phyloP scores from a whole-genome alignment of 2,113 vertebrate genomes.

The Pantherophis guttatus region DNA sequence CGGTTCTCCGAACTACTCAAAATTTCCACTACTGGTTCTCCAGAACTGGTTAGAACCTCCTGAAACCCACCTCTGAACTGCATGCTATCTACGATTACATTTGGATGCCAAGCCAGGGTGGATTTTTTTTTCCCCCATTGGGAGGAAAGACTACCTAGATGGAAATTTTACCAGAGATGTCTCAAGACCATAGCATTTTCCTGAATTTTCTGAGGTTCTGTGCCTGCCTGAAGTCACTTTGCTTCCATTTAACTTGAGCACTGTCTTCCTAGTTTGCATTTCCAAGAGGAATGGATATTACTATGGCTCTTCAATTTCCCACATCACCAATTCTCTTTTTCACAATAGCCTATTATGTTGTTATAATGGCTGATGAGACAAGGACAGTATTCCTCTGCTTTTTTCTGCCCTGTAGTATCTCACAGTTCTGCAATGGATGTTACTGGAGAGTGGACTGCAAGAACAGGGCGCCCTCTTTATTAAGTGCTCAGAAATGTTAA shows the following conservation, averaged over 20 bases:
- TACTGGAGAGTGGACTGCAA: background rate
- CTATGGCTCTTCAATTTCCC: background rate
- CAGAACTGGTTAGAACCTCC: too few species aligned
- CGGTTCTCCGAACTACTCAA: too few species aligned
- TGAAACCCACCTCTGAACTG: background rate
- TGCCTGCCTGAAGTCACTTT: background rate
- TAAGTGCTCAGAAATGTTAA: accelerated
- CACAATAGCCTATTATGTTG: background rate
- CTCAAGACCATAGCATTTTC: background rate
- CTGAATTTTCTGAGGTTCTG: background rate
- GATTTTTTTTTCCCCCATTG: too few species aligned
- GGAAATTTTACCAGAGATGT: background rate
- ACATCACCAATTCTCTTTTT: background rate
- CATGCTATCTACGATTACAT: background rate
- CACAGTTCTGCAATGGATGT: slow-evolving; percentile 13
- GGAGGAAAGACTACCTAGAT: background rate
- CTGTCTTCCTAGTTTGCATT: background rate
- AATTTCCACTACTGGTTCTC: too few species aligned
- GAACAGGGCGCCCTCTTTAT: background rate
- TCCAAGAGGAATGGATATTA: background rate
- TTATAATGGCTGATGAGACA: background rate
- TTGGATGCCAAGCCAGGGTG: background rate
- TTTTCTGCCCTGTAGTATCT: background rate
- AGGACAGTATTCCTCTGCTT: background rate
- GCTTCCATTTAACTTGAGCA: background rate